Evolutionary conservation across 2,797 vertebrate genomes (phyloP).

Genomic region (Cygnus olor): DNA sequence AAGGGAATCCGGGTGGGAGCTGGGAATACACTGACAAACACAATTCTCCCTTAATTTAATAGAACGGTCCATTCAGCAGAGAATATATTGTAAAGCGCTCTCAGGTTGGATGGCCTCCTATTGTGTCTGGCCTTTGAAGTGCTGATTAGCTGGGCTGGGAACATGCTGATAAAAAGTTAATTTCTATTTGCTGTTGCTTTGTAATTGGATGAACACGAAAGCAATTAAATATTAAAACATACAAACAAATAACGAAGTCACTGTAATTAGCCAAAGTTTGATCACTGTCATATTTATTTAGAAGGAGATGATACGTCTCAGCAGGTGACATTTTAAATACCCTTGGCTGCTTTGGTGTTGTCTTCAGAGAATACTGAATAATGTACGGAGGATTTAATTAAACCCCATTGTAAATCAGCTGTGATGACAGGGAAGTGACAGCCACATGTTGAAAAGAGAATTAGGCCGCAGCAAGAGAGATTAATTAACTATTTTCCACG

Average conservation of each 20-base stretch:
- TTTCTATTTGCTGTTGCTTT: slow-evolving; percentile 82
- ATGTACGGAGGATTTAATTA: slow-evolving; percentile 83
- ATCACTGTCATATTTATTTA: slow-evolving; percentile 84
- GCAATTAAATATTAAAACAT: slow-evolving; percentile 86
- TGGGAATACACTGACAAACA: slow-evolving; percentile 26
- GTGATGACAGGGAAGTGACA: slow-evolving; percentile 81
- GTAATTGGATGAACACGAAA: slow-evolving; percentile 84
- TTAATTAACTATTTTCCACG: slow-evolving; percentile 78
- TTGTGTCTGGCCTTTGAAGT: slow-evolving; percentile 69
- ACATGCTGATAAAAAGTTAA: slow-evolving; percentile 81
- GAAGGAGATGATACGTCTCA: slow-evolving; percentile 79
- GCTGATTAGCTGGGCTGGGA: slow-evolving; percentile 77
- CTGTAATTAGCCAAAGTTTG: slow-evolving; percentile 84
- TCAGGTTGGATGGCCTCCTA: slow-evolving; percentile 69
- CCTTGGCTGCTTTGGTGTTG: slow-evolving; percentile 75
- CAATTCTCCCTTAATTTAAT: slow-evolving; percentile 64
- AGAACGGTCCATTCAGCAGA: slow-evolving; percentile 45
- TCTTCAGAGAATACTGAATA: slow-evolving; percentile 79
- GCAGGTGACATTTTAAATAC: slow-evolving; percentile 83
- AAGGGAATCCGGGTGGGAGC: slow-evolving; percentile 25
- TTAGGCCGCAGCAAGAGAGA: slow-evolving; percentile 74
- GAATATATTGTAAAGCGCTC: slow-evolving; percentile 44
- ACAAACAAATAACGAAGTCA: slow-evolving; percentile 84
- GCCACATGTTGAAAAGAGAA: slow-evolving; percentile 80
- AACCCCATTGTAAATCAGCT: slow-evolving; percentile 81